Percentiles rank a stretch among this genome's conserved stretches.
Conservation (phyloP, 2,113 vertebrate species). For the Meriones unguiculatus region DNA sequence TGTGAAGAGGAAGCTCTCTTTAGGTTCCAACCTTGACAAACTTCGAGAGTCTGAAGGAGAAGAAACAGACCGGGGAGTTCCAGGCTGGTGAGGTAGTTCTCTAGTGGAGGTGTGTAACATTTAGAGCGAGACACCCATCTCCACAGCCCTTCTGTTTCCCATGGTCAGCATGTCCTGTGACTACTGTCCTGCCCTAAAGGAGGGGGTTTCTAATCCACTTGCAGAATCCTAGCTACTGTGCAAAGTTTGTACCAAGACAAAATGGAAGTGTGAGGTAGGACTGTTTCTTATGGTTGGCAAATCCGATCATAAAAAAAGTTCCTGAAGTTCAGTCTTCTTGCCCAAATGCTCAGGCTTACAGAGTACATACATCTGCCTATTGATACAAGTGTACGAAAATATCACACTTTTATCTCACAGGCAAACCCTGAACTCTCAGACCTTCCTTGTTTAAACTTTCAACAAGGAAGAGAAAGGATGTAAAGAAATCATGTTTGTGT, state of each 20-base stretch:
- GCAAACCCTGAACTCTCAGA: slow-evolving; percentile 16
- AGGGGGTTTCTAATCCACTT: slow-evolving; percentile 17
- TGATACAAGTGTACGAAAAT: not conserved
- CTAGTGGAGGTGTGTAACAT: not conserved
- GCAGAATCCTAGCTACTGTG: not conserved
- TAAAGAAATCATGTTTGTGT: slow-evolving; percentile 67
- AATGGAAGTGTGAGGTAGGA: not conserved
- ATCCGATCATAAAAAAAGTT: slow-evolving; percentile 5
- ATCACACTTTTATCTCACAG: slow-evolving; percentile 25
- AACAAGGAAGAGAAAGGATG: slow-evolving; percentile 68
- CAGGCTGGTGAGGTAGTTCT: not conserved
- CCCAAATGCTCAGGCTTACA: not conserved
- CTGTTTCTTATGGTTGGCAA: not conserved
- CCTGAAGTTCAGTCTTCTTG: not conserved
- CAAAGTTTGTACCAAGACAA: slow-evolving; percentile 26
- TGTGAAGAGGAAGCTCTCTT: slow-evolving; percentile 2
- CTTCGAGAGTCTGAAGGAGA: not conserved
- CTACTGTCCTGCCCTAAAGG: slow-evolving; percentile 23
- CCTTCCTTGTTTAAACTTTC: slow-evolving; percentile 56
- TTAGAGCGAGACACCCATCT: not conserved
- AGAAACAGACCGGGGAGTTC: not conserved
- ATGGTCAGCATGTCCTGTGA: not conserved
- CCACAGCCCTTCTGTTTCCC: not conserved
- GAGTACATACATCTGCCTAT: not conserved
- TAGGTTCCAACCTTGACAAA: slow-evolving; percentile 39